Evolutionary conservation across 2,888 invertebrate genomes (phyloP).

Genomic region (Agrypnus murinus): DNA sequence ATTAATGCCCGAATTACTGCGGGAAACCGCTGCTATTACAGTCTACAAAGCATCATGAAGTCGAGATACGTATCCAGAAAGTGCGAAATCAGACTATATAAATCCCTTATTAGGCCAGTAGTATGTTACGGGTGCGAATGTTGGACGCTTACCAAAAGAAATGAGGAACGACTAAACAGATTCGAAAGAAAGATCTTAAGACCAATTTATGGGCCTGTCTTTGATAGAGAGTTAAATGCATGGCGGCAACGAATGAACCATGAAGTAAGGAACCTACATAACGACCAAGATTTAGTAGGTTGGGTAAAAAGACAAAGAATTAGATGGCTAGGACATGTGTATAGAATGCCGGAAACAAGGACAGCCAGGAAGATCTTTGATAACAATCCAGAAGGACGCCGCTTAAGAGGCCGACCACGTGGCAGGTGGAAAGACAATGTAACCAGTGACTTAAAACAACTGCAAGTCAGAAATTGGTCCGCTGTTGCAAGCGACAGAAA

Average conservation of each 20-base stretch:
- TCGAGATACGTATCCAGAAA: too few relatives aligned
- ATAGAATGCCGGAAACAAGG: conserved; percentile 13
- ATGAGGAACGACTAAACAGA: not conserved
- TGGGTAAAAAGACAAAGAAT: conserved; percentile 12
- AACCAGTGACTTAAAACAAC: not conserved
- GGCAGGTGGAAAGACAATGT: conserved; percentile 1
- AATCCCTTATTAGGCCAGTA: conserved; percentile 5
- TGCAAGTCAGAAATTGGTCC: not conserved
- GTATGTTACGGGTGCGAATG: not conserved
- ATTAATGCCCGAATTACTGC: conserved; percentile 10
- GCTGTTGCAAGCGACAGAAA: not conserved
- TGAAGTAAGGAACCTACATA: not conserved
- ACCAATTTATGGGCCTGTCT: not conserved
- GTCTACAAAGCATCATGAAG: not conserved
- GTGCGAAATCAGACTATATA: not conserved
- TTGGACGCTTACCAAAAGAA: conserved; percentile 3
- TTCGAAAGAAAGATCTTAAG: not conserved
- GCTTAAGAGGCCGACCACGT: not conserved
- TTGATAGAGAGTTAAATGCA: conserved; percentile 2
- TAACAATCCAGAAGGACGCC: conserved; percentile 5
- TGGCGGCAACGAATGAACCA: conserved; percentile 7
- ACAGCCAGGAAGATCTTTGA: too few relatives aligned
- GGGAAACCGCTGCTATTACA: not conserved
- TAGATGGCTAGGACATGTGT: not conserved
- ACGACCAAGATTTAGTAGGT: not conserved